Base-by-base conservation (phyloP, 2,888 invertebrate species). In the Drosophila prostipennis region DNA sequence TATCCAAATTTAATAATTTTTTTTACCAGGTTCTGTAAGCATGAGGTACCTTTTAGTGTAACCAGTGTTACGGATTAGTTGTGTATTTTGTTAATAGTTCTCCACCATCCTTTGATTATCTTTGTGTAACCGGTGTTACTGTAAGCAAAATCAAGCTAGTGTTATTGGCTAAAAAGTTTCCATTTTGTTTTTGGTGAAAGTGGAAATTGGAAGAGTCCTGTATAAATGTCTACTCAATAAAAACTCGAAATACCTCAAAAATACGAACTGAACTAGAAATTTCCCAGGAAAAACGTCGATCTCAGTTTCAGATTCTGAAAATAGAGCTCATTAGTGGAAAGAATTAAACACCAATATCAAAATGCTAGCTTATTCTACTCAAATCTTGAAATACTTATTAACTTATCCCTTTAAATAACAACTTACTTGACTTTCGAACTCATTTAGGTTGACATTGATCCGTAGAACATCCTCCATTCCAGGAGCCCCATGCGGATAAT, bases 241-340 rank as follows among this genome's bases (percentile, higher is more conserved):
- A 46, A 46, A 46, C 32, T 46, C 46, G 32, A 46, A 46, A 46
- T 46, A 46, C 46, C 46, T 46, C n/a, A 10, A 19, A 19, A 6
- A 11, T 6, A 19, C 8, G 42, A 11, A 34, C 2, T 42, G 10
- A 19, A 5, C 11, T 42, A 16, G 10, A 42, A 5, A 19, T 11
- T 16, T 42, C 19, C 5, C 5, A 19, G 1, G 19, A 11, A 19
- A 19, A 16, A 11, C 8, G 10, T 10, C 19, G 11, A 42, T 10
- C 16, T 16, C 5, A 29, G 1, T 7, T 29, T 29, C 2, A 7
- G 7, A n/a, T 32, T 29, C 46, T 46, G 46, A 32, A 46, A 32
- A 16, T 11, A 46, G 16, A 14, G 1, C 10, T 46, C 6, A 29
- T 46, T 46, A 46, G 16, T 46, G n/a, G 11, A 11, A 11, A 6